A percentile compares a stretch with the other conserved stretches of the same genome.
Evolutionary conservation across 2,797 vertebrate species (phyloP).

Genomic region (Xenentodon cancila): DNA sequence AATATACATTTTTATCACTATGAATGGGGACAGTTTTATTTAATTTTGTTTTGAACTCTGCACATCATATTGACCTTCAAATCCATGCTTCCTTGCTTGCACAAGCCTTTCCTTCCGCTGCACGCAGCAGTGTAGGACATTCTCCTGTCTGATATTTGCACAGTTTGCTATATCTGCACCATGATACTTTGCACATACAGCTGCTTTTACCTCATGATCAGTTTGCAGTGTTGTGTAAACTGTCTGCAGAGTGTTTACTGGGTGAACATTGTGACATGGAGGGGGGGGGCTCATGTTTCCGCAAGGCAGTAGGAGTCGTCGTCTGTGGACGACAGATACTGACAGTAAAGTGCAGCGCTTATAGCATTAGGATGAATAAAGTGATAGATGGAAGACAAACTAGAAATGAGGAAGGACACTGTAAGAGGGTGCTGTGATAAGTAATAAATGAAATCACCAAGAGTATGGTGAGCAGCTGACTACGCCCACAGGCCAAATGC

Average conservation of each 20-base stretch:
- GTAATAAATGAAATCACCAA: conserved; percentile 5
- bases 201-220: conserved; percentile 23
- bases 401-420: background rate
- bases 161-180: conserved; percentile 24
- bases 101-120: background rate
- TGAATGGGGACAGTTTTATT: background rate
- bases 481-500: background rate
- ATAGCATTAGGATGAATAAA: background rate
- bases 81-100: background rate
- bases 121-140: background rate
- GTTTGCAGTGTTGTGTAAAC: conserved; percentile 59
- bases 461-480: background rate
- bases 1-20: background rate
- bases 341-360: background rate
- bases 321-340: background rate
- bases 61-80: no score
- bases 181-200: conserved; percentile 21
- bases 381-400: background rate
- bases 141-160: background rate
- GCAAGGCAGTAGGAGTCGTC: background rate
- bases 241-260: conserved; percentile 31
- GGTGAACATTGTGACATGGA: conserved; percentile 13
- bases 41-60: conserved; percentile 3
- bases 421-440: background rate
- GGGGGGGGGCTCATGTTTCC: conserved; percentile 27